These are phyloP conservation scores for Hippotragus niger DNA, from an alignment of 2,113 vertebrate species.

Conservation along the genomic window DNA sequence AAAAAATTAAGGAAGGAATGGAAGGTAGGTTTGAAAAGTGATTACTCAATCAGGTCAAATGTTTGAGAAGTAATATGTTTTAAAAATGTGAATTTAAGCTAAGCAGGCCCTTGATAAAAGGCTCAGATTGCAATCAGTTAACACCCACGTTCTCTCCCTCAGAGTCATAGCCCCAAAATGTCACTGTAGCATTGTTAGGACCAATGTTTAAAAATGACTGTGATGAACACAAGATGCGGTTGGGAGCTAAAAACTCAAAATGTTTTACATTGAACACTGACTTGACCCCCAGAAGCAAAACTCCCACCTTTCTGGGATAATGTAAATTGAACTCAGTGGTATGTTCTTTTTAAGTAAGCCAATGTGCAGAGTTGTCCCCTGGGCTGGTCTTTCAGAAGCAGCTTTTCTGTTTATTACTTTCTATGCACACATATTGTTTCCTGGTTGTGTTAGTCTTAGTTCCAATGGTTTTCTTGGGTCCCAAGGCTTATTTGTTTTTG, in stretches of 20 bases:
- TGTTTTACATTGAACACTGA: neutral
- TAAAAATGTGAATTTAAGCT: neutral
- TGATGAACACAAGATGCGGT: neutral
- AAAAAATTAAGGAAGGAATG: neutral
- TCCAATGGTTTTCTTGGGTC: neutral
- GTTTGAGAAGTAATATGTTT: neutral
- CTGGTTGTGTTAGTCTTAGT: neutral
- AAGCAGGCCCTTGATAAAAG: neutral
- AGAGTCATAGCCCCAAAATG: neutral
- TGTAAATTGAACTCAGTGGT: neutral
- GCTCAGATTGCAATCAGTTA: neutral
- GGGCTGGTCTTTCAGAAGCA: neutral
- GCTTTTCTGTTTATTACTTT: neutral
- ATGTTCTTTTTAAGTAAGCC: neutral
- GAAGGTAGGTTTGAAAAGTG: neutral
- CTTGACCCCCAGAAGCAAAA: neutral
- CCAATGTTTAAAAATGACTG: neutral
- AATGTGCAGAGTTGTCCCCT: neutral
- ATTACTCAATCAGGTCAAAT: neutral
- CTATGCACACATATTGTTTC: neutral
- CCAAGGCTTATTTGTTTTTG: neutral
- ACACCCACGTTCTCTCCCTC: neutral
- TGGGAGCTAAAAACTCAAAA: neutral
- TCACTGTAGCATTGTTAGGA: neutral
- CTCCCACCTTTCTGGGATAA: neutral